These are phyloP conservation scores for Pyrrhosoma nymphula DNA, from an alignment of 2,888 invertebrate species.

Conservation along the genomic window DNA sequence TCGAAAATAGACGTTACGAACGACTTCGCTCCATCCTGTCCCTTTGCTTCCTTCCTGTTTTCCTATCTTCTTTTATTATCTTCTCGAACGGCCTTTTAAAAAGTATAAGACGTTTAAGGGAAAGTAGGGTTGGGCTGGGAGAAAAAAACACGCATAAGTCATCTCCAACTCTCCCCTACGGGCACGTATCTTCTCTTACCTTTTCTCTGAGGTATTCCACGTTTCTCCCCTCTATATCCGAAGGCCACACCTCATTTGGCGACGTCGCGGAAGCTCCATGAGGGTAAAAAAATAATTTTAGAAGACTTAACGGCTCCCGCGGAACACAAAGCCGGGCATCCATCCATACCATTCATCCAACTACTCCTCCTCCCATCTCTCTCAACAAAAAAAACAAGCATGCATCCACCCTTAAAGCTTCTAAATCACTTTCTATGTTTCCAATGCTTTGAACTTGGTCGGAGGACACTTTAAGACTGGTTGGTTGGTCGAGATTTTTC, in stretches of 20 bases:
- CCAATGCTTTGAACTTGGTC: no score
- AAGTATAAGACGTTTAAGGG: not conserved
- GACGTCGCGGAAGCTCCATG: slow-evolving; percentile 37
- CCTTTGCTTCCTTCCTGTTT: not conserved
- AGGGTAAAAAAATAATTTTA: not conserved
- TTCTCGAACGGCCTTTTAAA: not conserved
- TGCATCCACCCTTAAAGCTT: not conserved
- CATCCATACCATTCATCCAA: not conserved
- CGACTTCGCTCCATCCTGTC: not conserved
- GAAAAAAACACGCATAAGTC: not conserved
- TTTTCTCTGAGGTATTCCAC: not conserved
- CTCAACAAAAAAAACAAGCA: not conserved
- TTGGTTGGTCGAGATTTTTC: no score
- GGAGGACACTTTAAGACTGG: no score
- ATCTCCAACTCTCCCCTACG: not conserved
- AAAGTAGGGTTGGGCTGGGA: not conserved
- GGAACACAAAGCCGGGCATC: slow-evolving; percentile 23
- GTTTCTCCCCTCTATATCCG: no score
- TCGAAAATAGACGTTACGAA: slow-evolving; percentile 44
- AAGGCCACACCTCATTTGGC: slow-evolving; percentile 43
- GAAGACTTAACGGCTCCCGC: not conserved
- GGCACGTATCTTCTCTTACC: no score
- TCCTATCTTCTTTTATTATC: not conserved
- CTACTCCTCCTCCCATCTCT: not conserved
- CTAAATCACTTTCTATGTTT: not conserved